phyloP scores from a whole-genome alignment of 2,888 invertebrate species.

The Schizaphis graminum region DNA sequence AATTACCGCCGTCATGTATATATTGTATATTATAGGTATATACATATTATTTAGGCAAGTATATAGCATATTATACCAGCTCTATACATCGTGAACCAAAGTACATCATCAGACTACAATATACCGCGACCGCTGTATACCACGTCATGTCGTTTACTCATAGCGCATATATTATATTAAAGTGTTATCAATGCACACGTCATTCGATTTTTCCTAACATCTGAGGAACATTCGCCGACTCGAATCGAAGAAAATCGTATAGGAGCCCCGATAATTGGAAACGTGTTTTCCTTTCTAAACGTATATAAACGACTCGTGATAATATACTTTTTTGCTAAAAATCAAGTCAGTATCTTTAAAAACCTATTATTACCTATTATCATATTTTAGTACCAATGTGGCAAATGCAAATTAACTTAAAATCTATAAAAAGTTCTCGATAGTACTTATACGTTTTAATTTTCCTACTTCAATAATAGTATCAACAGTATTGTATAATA shows the following conservation, averaged over 20 bases:
- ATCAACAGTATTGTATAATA: neutral
- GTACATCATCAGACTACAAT: neutral
- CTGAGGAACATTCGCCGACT: neutral
- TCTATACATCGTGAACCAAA: neutral
- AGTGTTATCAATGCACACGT: neutral
- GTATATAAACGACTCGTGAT: neutral
- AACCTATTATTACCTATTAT: neutral
- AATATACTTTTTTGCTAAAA: neutral
- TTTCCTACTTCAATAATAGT: neutral
- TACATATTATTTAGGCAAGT: neutral
- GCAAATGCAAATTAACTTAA: neutral
- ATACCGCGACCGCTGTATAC: neutral
- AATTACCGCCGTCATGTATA: constrained; percentile 11
- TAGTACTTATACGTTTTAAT: neutral
- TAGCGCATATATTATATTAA: neutral
- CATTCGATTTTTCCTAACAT: neutral
- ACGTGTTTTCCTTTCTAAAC: neutral
- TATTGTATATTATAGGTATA: neutral
- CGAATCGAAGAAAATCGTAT: neutral
- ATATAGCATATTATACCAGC: neutral
- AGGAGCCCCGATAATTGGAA: neutral
- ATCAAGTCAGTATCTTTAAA: neutral
- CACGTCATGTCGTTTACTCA: neutral
- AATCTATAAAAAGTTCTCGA: neutral
- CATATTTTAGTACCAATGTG: neutral